Conservation (phyloP, 2,797 vertebrate species). For the Alosa sapidissima region DNA sequence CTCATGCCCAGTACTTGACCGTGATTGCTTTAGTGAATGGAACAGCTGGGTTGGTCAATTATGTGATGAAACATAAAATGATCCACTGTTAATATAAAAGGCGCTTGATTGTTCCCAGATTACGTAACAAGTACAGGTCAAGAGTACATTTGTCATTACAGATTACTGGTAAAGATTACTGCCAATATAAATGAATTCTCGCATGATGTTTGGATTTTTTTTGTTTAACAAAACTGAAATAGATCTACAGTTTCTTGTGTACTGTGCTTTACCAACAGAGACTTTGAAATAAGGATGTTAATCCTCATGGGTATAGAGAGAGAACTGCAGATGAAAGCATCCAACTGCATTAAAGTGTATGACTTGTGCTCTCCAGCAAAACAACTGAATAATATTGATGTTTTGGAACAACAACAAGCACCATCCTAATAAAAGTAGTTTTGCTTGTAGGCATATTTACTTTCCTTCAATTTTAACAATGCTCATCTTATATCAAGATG, state of each 20-base stretch:
- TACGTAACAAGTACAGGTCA: background rate
- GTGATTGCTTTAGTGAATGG: conserved; percentile 14
- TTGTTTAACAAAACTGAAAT: background rate
- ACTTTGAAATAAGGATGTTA: background rate
- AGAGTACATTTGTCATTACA: conserved; percentile 17
- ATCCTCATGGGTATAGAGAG: background rate
- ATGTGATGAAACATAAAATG: conserved; percentile 23
- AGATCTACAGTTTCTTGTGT: background rate
- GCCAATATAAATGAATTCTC: background rate
- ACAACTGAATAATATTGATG: background rate
- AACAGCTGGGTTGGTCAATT: conserved; percentile 16
- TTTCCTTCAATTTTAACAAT: background rate
- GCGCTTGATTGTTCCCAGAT: conserved; percentile 18
- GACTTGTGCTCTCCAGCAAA: background rate
- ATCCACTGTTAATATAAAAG: conserved; percentile 24
- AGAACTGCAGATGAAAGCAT: background rate
- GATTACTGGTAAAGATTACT: conserved; percentile 14
- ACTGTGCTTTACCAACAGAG: background rate
- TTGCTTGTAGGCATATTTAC: background rate
- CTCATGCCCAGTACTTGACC: background rate
- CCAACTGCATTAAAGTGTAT: background rate
- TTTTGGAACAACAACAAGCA: background rate
- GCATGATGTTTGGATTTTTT: background rate
- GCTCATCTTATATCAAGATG: background rate
- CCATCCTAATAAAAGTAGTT: background rate